These are phyloP conservation scores for Pangasianodon hypophthalmus DNA, from an alignment of 2,113 vertebrate species.

Conservation along the genomic window DNA sequence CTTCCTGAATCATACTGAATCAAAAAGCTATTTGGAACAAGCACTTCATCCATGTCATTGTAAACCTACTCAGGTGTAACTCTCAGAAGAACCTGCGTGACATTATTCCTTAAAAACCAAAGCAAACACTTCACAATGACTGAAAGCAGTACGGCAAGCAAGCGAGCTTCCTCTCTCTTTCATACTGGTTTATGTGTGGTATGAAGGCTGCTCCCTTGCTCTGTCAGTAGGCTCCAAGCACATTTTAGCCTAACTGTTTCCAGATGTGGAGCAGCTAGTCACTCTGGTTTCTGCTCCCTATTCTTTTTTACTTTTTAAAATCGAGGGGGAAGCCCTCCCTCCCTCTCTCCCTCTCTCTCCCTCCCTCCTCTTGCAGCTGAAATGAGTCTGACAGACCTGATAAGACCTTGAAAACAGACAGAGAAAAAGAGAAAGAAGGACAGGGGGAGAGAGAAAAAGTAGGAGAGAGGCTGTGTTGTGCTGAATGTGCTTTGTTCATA, in stretches of 20 bases:
- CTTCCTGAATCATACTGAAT: neutral
- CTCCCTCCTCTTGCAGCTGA: neutral
- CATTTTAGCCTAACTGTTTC: slow-evolving; percentile 67
- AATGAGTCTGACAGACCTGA: slow-evolving; percentile 47
- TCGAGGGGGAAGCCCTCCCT: slow-evolving; percentile 34
- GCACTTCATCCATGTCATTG: neutral
- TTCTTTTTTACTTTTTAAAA: slow-evolving; percentile 59
- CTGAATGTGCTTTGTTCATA: neutral
- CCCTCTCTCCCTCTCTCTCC: neutral
- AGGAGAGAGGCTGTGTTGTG: neutral
- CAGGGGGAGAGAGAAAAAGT: neutral
- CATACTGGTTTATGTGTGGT: slow-evolving; percentile 7
- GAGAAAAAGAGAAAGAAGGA: neutral
- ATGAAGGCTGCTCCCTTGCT: slow-evolving; percentile 21
- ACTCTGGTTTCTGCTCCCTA: slow-evolving; percentile 39
- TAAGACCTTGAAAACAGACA: slow-evolving; percentile 24
- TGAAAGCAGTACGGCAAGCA: neutral
- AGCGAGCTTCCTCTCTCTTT: slow-evolving; percentile 7
- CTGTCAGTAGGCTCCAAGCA: slow-evolving; percentile 55
- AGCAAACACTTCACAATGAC: slow-evolving; percentile 23
- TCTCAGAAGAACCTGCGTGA: neutral
- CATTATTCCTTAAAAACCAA: slow-evolving; percentile 18
- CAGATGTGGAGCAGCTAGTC: slow-evolving; percentile 72
- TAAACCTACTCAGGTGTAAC: neutral
- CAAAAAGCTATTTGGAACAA: neutral